Percentiles rank a stretch among this genome's conserved stretches.
Conservation (phyloP, 2,797 vertebrate species). For the Gymnoscopelus braueri region DNA sequence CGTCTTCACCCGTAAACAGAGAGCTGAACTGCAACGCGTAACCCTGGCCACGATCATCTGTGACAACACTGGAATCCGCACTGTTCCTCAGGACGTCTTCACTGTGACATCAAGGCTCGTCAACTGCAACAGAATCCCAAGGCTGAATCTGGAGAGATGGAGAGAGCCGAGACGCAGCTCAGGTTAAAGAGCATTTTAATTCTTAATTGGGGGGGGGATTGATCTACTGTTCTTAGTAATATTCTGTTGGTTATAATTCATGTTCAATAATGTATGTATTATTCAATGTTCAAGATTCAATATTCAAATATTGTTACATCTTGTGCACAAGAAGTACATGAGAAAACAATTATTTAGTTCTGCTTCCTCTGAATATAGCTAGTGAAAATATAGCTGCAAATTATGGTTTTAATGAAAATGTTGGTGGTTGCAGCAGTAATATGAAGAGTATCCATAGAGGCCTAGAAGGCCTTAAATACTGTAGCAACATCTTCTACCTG, state of each 20-base stretch:
- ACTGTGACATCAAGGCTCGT: conserved; percentile 49
- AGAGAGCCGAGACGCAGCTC: fast-evolving
- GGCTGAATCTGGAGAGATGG: conserved; percentile 79
- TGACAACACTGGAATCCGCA: conserved; percentile 85
- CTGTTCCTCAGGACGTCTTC: conserved; percentile 81
- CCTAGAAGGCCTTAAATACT: neutral
- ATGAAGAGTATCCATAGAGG: conserved; percentile 39
- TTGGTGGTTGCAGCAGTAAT: conserved; percentile 45
- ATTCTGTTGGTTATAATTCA: neutral
- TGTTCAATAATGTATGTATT: too few relatives aligned
- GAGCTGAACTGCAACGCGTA: conserved; percentile 58
- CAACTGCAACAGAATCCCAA: conserved; percentile 66
- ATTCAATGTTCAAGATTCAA: neutral
- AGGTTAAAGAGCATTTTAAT: conserved; percentile 26
- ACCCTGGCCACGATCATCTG: conserved; percentile 85
- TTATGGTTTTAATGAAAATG: neutral
- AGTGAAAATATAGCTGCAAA: neutral
- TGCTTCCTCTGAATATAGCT: neutral
- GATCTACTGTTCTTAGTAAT: too few relatives aligned
- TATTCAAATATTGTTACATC: neutral
- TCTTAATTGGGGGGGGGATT: too few relatives aligned
- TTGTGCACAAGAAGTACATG: neutral
- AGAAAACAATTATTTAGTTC: neutral
- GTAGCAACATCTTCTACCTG: neutral
- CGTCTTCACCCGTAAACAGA: conserved; percentile 83